A percentile compares a stretch with the other conserved stretches of the same genome.
Conservation (phyloP, 2,888 invertebrate species). For the Pseudococcus viburni region DNA sequence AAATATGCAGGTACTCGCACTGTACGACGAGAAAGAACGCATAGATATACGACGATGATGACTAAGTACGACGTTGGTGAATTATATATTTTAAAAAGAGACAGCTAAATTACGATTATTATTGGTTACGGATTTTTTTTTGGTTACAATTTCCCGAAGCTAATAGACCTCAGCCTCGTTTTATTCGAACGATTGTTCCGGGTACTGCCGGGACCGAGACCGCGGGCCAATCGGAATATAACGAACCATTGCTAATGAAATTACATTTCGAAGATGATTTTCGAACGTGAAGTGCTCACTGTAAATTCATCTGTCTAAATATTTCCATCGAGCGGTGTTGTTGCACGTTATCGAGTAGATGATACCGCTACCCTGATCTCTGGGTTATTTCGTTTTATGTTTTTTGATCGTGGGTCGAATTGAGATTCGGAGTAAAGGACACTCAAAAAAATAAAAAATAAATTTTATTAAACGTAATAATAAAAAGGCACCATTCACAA, state of each 20-base stretch:
- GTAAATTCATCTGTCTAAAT: conserved; percentile 59
- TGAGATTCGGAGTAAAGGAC: too few species aligned
- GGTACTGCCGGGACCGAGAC: background rate
- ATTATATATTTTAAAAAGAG: conserved; percentile 62
- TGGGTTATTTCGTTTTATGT: too few species aligned
- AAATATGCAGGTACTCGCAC: too few species aligned
- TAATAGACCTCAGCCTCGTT: conserved; percentile 61
- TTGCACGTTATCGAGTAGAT: too few species aligned
- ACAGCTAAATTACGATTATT: conserved; percentile 65
- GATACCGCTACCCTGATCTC: too few species aligned
- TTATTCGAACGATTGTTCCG: conserved; percentile 60
- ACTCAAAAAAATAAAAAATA: too few species aligned
- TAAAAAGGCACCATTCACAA: too few species aligned
- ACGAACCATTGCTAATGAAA: conserved; percentile 64
- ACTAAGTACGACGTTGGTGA: conserved; percentile 4
- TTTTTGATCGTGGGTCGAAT: too few species aligned
- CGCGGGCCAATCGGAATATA: conserved; percentile 45
- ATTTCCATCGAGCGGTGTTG: background rate
- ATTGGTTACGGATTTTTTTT: conserved; percentile 65
- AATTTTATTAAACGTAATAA: too few species aligned
- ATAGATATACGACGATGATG: conserved; percentile 7
- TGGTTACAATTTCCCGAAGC: conserved; percentile 64
- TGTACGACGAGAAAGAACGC: background rate
- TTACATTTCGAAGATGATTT: conserved; percentile 63
- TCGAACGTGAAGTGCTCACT: conserved; percentile 58